Conservation (phyloP, 2,797 vertebrate genomes). For the Meriones psammophilus region DNA sequence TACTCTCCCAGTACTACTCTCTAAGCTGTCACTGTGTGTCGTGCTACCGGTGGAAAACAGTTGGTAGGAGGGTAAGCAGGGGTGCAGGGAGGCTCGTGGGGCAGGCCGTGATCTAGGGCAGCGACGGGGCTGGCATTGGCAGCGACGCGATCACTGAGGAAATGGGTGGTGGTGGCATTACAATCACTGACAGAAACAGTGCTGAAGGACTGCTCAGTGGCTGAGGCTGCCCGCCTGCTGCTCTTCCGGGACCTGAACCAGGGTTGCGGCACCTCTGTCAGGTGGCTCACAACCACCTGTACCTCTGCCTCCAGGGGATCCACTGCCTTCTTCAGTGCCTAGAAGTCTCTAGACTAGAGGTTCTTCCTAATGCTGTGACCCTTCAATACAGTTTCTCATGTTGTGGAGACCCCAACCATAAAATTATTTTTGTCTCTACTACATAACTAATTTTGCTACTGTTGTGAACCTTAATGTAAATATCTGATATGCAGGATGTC, state of each 20-base stretch:
- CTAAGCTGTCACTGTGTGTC: not conserved
- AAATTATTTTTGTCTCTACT: not conserved
- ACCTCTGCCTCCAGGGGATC: not conserved
- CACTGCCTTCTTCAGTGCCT: not conserved
- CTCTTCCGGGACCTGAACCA: not conserved
- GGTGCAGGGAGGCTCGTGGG: not conserved
- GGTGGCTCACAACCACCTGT: not conserved
- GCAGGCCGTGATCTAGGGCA: not conserved
- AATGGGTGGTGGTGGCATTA: not conserved
- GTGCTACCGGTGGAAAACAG: not conserved
- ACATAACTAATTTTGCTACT: not conserved
- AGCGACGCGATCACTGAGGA: not conserved
- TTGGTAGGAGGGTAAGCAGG: not conserved
- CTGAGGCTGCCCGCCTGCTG: not conserved
- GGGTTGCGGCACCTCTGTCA: not conserved
- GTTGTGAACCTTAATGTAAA: not conserved
- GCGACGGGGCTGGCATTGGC: not conserved
- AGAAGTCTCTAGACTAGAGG: not conserved
- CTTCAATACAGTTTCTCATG: not conserved
- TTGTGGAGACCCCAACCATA: not conserved
- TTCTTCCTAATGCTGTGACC: not conserved
- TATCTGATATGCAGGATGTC: not conserved
- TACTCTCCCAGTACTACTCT: slow-evolving; percentile 20
- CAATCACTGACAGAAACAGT: not conserved
- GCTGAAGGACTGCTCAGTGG: not conserved